Evolutionary conservation across 2,113 vertebrate genomes (phyloP), one percentile per base, ranked within the genome.

Genomic region (Ammodytes marinus): DNA sequence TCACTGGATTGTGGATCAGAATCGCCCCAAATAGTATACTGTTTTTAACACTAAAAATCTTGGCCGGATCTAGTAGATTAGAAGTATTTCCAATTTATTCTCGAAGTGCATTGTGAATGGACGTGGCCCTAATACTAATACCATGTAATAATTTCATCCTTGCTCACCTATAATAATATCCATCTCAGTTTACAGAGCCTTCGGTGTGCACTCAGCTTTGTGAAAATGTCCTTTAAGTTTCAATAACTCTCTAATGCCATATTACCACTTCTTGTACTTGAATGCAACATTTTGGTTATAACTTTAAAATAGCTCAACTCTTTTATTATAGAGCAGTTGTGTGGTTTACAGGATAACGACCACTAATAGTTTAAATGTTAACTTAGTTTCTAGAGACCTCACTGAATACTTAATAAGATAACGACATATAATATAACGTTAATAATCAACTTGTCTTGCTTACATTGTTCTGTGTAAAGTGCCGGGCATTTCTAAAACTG

Each of bases 311-410:
- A 27, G 27, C 27, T 27, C 27, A 27, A 27, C 14, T 86, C 82
- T 89, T 91, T 90, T 82, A 77, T 85, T 80, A 85, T 40, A 35
- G 40, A 43, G 14, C 54, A 67, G 42, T 43, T 70, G 45, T 69
- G 72, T 85, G 73, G 15, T 40, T 69, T 46, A 12, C 68, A 82
- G 68, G 69, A 70, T 79, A 53, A 77, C 59, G 72, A 60, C 45
- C 57, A 69, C 69, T 57, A 55, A 70, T 10, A 72, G 71, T 54
- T 52, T 64, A 54, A 15, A 74, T 9, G 35, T 74, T 70, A 12
- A 39, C 5, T 17, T 77, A 72, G 81, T 76, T 79, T 79, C 75
- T 84, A 84, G 81, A 83, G 70, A 69, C 69, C 60, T 75, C 39
- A 82, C 57, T 70, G 79, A 86, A 37, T 35, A 66, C 54, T 43